Evolutionary conservation across 2,797 vertebrate genomes (phyloP).

Genomic region (Hoplostethus atlanticus): DNA sequence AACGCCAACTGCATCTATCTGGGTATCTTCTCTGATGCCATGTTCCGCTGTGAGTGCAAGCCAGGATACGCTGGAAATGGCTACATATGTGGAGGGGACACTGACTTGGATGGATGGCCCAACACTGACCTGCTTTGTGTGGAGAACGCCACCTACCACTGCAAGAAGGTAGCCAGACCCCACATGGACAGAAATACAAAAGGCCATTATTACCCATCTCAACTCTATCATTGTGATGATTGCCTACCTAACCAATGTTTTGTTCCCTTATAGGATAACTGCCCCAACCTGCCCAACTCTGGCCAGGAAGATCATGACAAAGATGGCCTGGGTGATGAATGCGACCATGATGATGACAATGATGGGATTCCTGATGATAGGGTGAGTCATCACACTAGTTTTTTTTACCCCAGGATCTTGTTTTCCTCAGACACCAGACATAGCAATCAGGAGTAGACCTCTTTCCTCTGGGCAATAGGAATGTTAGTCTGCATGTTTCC

Average conservation of each 20-base stretch:
- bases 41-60: slow-evolving; percentile 98
- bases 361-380: slow-evolving; percentile 95
- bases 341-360: slow-evolving; percentile 96
- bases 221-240: slow-evolving; percentile 50
- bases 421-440: slow-evolving; percentile 66
- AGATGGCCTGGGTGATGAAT: slow-evolving; percentile 97
- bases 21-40: slow-evolving; percentile 93
- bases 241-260: slow-evolving; percentile 59
- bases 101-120: slow-evolving; percentile 97
- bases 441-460: slow-evolving; percentile 71
- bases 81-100: slow-evolving; percentile 96
- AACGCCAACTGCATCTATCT: slow-evolving; percentile 98
- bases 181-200: slow-evolving; percentile 39
- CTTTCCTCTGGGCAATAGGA: slow-evolving; percentile 67
- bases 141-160: slow-evolving; percentile 99
- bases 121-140: slow-evolving; percentile 93
- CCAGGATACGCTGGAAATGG: slow-evolving; percentile 99
- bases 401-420: slow-evolving; percentile 51
- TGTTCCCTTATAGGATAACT: slow-evolving; percentile 92
- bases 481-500: slow-evolving; percentile 58
- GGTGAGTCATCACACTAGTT: slow-evolving; percentile 84
- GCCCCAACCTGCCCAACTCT: slow-evolving; percentile 97
- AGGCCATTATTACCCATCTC: slow-evolving; percentile 45
- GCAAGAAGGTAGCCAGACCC: slow-evolving; percentile 91
- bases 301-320: slow-evolving; percentile 99